Evolutionary conservation across 30 jellyfish, hydroid and myxozoan species (phyloP).

Genomic region (Aurelia sp.): DNA sequence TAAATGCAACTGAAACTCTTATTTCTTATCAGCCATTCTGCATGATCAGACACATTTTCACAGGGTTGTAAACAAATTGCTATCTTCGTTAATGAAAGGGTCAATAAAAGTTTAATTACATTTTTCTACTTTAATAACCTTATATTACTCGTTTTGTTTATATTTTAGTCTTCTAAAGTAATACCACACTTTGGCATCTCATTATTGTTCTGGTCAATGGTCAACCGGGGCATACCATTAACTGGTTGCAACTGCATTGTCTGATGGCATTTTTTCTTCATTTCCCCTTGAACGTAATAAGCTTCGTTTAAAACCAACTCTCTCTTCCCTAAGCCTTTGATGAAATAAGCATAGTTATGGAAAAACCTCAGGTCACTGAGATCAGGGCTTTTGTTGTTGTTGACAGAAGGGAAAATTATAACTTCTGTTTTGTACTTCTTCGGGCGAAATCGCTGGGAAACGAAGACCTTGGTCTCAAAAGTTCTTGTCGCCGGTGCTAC

Average conservation of each 20-base stretch:
- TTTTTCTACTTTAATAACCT: too few relatives aligned
- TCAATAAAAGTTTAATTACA: too few relatives aligned
- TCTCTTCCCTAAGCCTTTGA: conserved; percentile 52
- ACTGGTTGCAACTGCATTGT: conserved; percentile 43
- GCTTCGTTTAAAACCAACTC: conserved; percentile 32
- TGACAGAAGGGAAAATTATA: conserved; percentile 30
- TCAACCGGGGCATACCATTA: background rate
- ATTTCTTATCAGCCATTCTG: too few relatives aligned
- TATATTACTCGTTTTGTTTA: too few relatives aligned
- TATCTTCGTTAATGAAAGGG: too few relatives aligned
- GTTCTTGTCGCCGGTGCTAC: conserved; percentile 44
- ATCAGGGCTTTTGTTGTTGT: conserved; percentile 1
- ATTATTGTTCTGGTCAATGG: conserved; percentile 9
- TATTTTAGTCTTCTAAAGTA: too few relatives aligned
- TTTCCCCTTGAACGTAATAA: conserved; percentile 61
- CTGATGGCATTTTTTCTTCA: conserved; percentile 51
- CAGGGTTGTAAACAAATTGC: too few relatives aligned
- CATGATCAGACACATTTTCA: too few relatives aligned
- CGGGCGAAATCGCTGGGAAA: conserved; percentile 56
- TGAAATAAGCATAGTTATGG: conserved; percentile 24
- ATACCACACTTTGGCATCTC: conserved; percentile 16
- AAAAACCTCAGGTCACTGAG: conserved; percentile 31
- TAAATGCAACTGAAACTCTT: too few relatives aligned
- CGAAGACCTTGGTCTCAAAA: conserved; percentile 52
- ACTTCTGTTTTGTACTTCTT: conserved; percentile 65